Evolutionary conservation across 1,140 invertebrate species (phyloP).

Genomic region (Hyphantria cunea): DNA sequence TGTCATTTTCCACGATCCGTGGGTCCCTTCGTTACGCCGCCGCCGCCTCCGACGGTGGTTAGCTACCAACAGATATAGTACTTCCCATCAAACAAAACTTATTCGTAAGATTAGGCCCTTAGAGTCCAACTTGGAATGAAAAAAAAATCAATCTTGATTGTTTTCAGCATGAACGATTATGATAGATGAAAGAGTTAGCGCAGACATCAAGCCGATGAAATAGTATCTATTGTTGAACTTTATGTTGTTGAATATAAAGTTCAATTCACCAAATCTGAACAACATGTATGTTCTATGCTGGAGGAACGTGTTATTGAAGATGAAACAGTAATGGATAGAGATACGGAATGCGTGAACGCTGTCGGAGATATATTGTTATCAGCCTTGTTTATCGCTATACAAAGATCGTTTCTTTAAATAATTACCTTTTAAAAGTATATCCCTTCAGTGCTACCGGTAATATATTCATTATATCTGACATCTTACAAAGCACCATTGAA

Average conservation of each 20-base stretch:
- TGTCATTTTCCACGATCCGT: slow-evolving; percentile 79
- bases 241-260: slow-evolving; percentile 45
- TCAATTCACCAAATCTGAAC: slow-evolving; percentile 32
- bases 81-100: slow-evolving; percentile 32
- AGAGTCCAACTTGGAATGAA: slow-evolving; percentile 44
- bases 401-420: slow-evolving; percentile 75
- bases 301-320: slow-evolving; percentile 78
- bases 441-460: slow-evolving; percentile 69
- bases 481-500: slow-evolving; percentile 70
- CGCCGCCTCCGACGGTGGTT: slow-evolving; percentile 75
- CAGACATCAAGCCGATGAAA: slow-evolving; percentile 60
- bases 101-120: slow-evolving; percentile 28
- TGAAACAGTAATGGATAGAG: slow-evolving; percentile 80
- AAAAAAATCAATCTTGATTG: slow-evolving; percentile 78
- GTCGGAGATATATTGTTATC: slow-evolving; percentile 79
- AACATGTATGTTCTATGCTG: slow-evolving; percentile 35
- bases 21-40: slow-evolving; percentile 79
- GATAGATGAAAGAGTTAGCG: slow-evolving; percentile 82
- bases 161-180: slow-evolving; percentile 82
- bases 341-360: slow-evolving; percentile 79
- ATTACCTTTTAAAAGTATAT: slow-evolving; percentile 76
- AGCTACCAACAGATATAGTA: slow-evolving; percentile 73
- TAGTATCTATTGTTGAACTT: slow-evolving; percentile 44
- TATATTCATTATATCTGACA: slow-evolving; percentile 78
- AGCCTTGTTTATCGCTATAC: slow-evolving; percentile 74